Conservation (phyloP, 2,888 invertebrate genomes). For the Athalia cordata region DNA sequence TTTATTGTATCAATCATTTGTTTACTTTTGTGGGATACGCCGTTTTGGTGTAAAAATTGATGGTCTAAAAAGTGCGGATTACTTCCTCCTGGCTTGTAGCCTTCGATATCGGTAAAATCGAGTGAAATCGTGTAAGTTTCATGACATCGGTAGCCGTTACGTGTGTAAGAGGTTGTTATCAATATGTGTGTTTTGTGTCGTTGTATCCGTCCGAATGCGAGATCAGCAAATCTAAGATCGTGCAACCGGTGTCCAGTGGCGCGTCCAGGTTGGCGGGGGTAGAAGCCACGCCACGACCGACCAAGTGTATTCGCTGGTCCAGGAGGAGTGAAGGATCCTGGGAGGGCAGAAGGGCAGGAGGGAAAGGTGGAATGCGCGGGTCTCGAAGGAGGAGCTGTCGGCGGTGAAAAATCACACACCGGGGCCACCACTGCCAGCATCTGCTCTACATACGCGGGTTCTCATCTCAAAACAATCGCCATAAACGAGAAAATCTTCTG, state of each 20-base stretch:
- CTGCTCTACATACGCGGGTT: slow-evolving; percentile 70
- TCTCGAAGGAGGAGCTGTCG: slow-evolving; percentile 69
- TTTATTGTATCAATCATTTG: too few species aligned
- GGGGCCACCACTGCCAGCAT: slow-evolving; percentile 65
- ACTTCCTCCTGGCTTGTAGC: too few species aligned
- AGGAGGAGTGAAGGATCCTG: slow-evolving; percentile 44
- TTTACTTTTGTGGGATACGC: too few species aligned
- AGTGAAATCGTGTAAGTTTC: too few species aligned
- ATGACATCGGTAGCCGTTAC: too few species aligned
- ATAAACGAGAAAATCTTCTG: background rate
- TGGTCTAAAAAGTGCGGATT: too few species aligned
- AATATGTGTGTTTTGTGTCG: slow-evolving; percentile 46
- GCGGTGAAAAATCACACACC: slow-evolving; percentile 70
- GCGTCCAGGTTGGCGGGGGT: slow-evolving; percentile 55
- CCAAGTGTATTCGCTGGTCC: slow-evolving; percentile 12
- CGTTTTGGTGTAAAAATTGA: too few species aligned
- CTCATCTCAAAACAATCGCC: slow-evolving; percentile 59
- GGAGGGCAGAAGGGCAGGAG: slow-evolving; percentile 45
- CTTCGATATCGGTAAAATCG: too few species aligned
- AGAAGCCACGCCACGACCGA: slow-evolving; percentile 39
- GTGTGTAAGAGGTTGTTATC: background rate
- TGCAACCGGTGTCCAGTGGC: slow-evolving; percentile 65
- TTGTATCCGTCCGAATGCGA: slow-evolving; percentile 54
- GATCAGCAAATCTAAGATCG: slow-evolving; percentile 66
- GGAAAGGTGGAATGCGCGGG: slow-evolving; percentile 65